Evolutionary conservation across 1,140 invertebrate species (phyloP).

Genomic region (Bombus balteatus): DNA sequence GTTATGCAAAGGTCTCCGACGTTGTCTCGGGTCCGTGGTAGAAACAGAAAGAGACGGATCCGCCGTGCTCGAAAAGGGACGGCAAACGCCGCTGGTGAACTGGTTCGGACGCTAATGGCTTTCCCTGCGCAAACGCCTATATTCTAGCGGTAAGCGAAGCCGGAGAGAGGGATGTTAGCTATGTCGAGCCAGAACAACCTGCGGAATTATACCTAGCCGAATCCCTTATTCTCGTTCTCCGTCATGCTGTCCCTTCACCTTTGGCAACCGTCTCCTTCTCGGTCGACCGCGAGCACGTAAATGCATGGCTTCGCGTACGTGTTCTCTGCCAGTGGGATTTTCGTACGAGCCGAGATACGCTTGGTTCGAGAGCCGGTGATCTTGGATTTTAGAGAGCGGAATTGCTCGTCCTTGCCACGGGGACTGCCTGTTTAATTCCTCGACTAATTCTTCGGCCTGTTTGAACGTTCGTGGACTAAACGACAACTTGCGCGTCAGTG

Average conservation of each 20-base stretch:
- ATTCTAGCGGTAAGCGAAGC: slow-evolving; percentile 38
- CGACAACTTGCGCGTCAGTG: neutral
- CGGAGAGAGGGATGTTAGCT: slow-evolving; percentile 60
- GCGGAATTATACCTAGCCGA: slow-evolving; percentile 58
- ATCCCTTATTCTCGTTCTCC: slow-evolving; percentile 40
- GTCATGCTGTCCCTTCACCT: neutral
- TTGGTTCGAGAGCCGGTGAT: neutral
- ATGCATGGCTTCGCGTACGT: slow-evolving; percentile 36
- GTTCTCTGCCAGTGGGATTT: slow-evolving; percentile 37
- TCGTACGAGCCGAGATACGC: slow-evolving; percentile 28
- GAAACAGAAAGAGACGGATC: slow-evolving; percentile 36
- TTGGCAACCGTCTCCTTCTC: neutral
- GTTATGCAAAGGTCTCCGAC: slow-evolving; percentile 39
- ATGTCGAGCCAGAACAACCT: slow-evolving; percentile 60
- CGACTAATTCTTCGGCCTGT: neutral
- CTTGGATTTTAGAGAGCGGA: slow-evolving; percentile 27
- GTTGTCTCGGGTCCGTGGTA: slow-evolving; percentile 29
- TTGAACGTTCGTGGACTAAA: neutral
- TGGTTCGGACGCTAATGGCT: slow-evolving; percentile 70
- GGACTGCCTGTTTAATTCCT: neutral
- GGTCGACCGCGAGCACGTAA: neutral
- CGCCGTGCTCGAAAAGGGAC: slow-evolving; percentile 25
- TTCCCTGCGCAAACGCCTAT: slow-evolving; percentile 64
- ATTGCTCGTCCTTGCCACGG: neutral
- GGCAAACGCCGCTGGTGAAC: slow-evolving; percentile 53